Percentiles rank a stretch among this genome's conserved stretches.
phyloP scores from a whole-genome alignment of 2,888 invertebrate species.

The Chrysolina oricalcia region DNA sequence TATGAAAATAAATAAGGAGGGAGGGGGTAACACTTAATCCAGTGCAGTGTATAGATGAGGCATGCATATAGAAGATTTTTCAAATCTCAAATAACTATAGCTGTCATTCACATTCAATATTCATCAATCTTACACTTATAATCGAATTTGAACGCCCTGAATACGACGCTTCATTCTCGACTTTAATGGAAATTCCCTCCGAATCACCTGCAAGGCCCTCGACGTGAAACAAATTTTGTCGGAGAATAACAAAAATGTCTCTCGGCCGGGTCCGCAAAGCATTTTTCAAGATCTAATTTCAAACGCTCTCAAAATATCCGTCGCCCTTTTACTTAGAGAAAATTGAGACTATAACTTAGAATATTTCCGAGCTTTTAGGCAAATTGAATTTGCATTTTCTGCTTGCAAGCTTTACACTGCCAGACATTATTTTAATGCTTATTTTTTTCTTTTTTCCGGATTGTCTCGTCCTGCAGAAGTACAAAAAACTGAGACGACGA shows the following conservation, averaged over 20 bases:
- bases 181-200: neutral
- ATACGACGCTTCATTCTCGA: neutral
- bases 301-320: slow-evolving; percentile 32
- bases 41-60: too few relatives aligned
- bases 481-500: slow-evolving; percentile 87
- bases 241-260: slow-evolving; percentile 33
- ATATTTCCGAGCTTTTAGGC: slow-evolving; percentile 40
- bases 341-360: slow-evolving; percentile 43
- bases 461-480: slow-evolving; percentile 76
- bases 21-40: too few relatives aligned
- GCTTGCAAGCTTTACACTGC: slow-evolving; percentile 27
- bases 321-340: slow-evolving; percentile 28
- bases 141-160: neutral
- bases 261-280: slow-evolving; percentile 17
- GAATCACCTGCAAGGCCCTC: neutral
- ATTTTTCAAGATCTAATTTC: slow-evolving; percentile 44
- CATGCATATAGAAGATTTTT: too few relatives aligned
- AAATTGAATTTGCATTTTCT: slow-evolving; percentile 44
- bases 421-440: slow-evolving; percentile 32
- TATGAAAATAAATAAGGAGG: too few relatives aligned
- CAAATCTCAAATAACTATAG: too few relatives aligned
- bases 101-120: neutral
- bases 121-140: neutral
- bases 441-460: slow-evolving; percentile 55
- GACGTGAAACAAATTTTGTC: slow-evolving; percentile 13